Base-by-base conservation (phyloP, 2,113 vertebrate species). In the Entomyzon cyanotis region DNA sequence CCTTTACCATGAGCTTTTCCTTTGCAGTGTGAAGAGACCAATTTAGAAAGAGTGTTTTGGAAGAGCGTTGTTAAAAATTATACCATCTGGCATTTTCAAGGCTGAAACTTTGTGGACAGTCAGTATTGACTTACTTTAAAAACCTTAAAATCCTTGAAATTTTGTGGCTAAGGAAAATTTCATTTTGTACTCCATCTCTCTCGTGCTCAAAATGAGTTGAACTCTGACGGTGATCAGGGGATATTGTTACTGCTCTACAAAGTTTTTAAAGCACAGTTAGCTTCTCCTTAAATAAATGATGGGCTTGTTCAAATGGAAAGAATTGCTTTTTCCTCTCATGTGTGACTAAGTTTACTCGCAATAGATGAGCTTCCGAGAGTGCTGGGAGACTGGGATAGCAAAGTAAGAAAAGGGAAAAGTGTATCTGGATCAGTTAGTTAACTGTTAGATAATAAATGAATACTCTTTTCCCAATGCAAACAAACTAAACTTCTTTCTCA, bases 201-300 rank as follows among this genome's bases (percentile, higher is more conserved):
- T 79, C 50, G 63, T 82, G 62, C 50, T 74, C 50, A 50, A 62
- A 85, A 53, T 24, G 7, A 52, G 15, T 82, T 79, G 74, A 50
- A 8, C 65, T 55, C 42, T 50, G 78, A 70, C 47, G 49, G 50
- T 7, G 35, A 41, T 37, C 24, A 12, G 35, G 33, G 46, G 24
- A 59, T 91, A 42, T 50, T 80, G 56, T 86, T 93, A 52, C 67
- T 68, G 37, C 77, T 50, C 27, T 62, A 49, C 78, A 73, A 59
- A 53, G 44, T 33, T 95, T 84, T 88, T 44, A 91, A 90, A 90
- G 68, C 33, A 33, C 20, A 21, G 50, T 69, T 92, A 67, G 68
- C 44, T 90, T 94, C 47, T 88, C 35, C 52, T 77, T 91, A 65
- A 94, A 91, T 65, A 91, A 95, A 88, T 64, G 6, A 53, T 91